A percentile compares a stretch with the other conserved stretches of the same genome.
These are phyloP conservation scores for Hafferia zeledoni DNA, from an alignment of 2,797 vertebrate genomes.

Conservation along the genomic window DNA sequence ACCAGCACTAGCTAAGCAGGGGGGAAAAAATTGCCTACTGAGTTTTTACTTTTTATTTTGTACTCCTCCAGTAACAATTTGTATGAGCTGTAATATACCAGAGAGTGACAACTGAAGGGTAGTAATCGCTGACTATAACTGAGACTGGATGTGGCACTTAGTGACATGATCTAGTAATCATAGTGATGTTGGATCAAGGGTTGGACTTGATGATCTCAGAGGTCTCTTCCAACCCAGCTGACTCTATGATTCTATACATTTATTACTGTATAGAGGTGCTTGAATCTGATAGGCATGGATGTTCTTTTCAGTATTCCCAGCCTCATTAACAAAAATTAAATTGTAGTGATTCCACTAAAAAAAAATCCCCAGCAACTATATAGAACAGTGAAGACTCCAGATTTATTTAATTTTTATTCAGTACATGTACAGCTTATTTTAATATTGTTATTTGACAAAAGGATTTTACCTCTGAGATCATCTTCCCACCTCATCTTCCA, in stretches of 20 bases:
- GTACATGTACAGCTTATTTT: neutral
- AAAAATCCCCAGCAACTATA: neutral
- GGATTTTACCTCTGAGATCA: neutral
- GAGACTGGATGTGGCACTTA: too few relatives aligned
- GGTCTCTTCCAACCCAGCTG: too few relatives aligned
- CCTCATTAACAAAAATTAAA: neutral
- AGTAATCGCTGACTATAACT: neutral
- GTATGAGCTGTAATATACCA: neutral
- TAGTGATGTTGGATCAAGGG: too few relatives aligned
- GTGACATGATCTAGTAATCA: too few relatives aligned
- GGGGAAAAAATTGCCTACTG: accelerated
- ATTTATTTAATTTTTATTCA: neutral
- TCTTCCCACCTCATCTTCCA: neutral
- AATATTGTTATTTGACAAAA: neutral
- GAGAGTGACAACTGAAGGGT: neutral
- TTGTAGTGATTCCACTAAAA: neutral
- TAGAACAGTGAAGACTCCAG: neutral
- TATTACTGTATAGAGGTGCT: neutral
- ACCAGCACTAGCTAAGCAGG: neutral
- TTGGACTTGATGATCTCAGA: too few relatives aligned
- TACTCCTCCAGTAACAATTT: neutral
- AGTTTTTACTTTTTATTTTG: neutral
- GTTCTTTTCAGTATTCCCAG: neutral
- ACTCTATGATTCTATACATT: neutral
- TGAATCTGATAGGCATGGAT: neutral